Base-by-base conservation (phyloP, 2,888 invertebrate species). In the Norana najaformis region DNA sequence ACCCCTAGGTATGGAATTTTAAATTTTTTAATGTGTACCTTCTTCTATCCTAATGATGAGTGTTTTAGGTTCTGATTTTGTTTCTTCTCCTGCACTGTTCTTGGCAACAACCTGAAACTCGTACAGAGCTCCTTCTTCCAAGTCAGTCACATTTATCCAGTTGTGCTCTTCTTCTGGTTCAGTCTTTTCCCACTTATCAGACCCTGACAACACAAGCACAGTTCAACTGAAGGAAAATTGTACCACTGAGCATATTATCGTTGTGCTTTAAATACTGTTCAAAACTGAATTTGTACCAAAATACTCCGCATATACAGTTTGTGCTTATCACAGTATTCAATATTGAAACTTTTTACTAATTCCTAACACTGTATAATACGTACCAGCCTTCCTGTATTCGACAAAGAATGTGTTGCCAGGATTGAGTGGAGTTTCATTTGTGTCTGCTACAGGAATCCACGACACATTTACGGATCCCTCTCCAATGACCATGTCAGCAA, bases 21-120 rank as follows among this genome's bases (percentile, higher is more conserved):
- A 23, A 69, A 69, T 30, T 69, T n/a, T 0, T 69, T 1, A 69
- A 41, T 41, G n/a, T 23, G 18, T 36, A 85, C 85, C 37, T 85
- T 85, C 39, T 41, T 41, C 47, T 38, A 34, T 38, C 39, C 38
- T 83, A 18, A 90, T 41, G n/a, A 83, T 47, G 35, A 83, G 85
- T 41, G 13, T 47, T 39, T 41, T 89, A 18, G 90, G 89, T 3
- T 90, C 89, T n/a, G 90, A 89, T 35, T 38, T 89, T 13, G 88
- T 85, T 37, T 90, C 90, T 13, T 91, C 89, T 30, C 91, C 91
- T 20, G 95, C 95, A 0, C 97, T 97, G 94, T 98, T 98, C 88
- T 98, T 97, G 20, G 98, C 97, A 0, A 98, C 97, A 3, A 98
- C 96, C 92, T 97, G 96, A 94, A 99, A 97, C 93, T 98, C 97